Evolutionary conservation across 2,797 vertebrate genomes (phyloP), one percentile per base, ranked within the genome.

Genomic region (Centroberyx gerrardi): DNA sequence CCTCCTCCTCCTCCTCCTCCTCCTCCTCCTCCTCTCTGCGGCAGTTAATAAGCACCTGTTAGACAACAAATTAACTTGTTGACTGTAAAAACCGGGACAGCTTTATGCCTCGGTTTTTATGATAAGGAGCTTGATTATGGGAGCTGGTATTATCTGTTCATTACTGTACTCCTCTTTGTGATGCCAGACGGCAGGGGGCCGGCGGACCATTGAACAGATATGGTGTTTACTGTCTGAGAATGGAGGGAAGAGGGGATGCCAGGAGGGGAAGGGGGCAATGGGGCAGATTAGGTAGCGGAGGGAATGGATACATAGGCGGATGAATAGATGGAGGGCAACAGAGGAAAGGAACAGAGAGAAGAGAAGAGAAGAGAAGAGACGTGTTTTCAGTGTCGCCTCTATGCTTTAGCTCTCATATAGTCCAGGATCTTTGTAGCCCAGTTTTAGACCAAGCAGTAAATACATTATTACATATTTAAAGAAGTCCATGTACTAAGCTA

Each of bases 1-100:
- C 62, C 52, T 36, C 71, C 44, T 29, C 72, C 77, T 62, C 62
- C 63, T 68, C n/a, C 53, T 42, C 33, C 18, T 55, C 60, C 69
- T 31, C 36, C 59, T 44, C n/a, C 52, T 71, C 67, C 33, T 55
- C 66, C 77, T 56, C 53, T 54, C 15, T 49, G 31, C 66, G 0
- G 51, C 65, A 66, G 65, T 84, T 62, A 82, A 84, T 65, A 82
- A 74, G 61, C 93, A 95, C 93, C 94, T 95, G 95, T 93, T 86
- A 49, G 64, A 88, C 84, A 83, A 93, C 94, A 94, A 92, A 92
- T 94, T 90, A 93, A 92, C 84, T 90, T 82, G 88, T 85, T 74
- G 80, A 83, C 77, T 76, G 77, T 83, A 78, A 88, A 89, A 84
- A 49, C 7, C 55, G 14, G 28, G 85, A 91, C 91, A 93, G 88